phyloP scores from a whole-genome alignment of 2,113 vertebrate species.

The Delphinus delphis region DNA sequence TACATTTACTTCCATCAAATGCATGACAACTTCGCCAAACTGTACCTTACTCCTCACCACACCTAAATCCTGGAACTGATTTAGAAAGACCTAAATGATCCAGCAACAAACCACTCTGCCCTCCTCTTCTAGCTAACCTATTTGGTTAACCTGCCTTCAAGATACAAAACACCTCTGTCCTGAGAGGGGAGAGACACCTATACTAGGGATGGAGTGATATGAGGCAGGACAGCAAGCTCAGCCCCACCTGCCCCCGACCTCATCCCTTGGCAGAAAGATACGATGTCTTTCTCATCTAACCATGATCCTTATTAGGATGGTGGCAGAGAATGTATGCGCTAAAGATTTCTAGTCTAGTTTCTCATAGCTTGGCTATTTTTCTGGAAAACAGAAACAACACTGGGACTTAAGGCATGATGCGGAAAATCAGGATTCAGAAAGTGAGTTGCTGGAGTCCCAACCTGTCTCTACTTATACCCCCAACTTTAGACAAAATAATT shows the following conservation, averaged over 20 bases:
- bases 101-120: background rate
- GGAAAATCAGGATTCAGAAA: background rate
- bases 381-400: background rate
- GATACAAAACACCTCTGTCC: background rate
- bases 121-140: background rate
- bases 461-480: background rate
- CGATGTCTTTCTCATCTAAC: background rate
- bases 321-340: background rate
- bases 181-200: background rate
- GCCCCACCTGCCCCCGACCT: background rate
- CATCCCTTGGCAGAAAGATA: background rate
- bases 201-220: too few species aligned
- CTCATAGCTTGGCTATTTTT: background rate
- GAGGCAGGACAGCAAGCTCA: background rate
- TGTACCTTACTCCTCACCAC: background rate
- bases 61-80: background rate
- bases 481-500: background rate
- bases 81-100: background rate
- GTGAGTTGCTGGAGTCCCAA: background rate
- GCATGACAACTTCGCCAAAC: background rate
- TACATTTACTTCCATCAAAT: background rate
- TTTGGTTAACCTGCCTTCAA: background rate
- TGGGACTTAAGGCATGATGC: background rate
- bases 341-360: too few species aligned
- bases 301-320: too few species aligned